A percentile compares a stretch with the other conserved stretches of the same genome.
Conservation (phyloP, 2,888 invertebrate species). For the Netelia inedita region DNA sequence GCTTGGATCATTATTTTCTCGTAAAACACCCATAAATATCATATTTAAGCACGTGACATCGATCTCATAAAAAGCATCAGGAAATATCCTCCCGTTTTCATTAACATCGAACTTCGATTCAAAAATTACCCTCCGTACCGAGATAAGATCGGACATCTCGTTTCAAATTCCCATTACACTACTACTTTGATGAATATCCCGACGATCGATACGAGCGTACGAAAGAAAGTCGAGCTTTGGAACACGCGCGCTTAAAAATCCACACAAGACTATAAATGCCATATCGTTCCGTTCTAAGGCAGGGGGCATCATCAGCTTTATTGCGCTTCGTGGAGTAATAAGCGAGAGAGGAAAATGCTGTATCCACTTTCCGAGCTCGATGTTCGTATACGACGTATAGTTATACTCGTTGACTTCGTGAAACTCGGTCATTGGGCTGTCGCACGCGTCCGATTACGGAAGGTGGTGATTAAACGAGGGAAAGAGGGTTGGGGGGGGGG, state of each 20-base stretch:
- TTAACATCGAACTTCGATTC: neutral
- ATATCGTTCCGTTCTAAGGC: neutral
- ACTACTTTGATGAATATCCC: neutral
- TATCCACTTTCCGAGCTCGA: slow-evolving; percentile 28
- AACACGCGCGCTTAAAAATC: neutral
- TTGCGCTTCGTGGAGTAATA: slow-evolving; percentile 31
- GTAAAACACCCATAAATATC: no score
- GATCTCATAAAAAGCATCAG: no score
- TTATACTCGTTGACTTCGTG: slow-evolving; percentile 1
- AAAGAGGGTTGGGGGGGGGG: slow-evolving; percentile 16
- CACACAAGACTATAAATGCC: neutral
- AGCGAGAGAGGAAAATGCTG: slow-evolving; percentile 35
- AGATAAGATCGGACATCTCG: neutral
- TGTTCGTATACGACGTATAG: neutral
- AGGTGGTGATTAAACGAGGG: slow-evolving; percentile 26
- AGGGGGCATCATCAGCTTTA: slow-evolving; percentile 30
- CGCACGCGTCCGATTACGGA: slow-evolving; percentile 39
- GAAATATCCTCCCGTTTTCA: neutral
- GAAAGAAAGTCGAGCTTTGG: neutral
- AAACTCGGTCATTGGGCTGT: slow-evolving; percentile 55
- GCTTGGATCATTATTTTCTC: no score
- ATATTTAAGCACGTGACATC: no score
- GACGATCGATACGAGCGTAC: neutral
- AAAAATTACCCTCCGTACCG: neutral
- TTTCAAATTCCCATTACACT: neutral